Percentiles rank a stretch among this genome's conserved stretches.
Conservation (phyloP, 2,113 vertebrate genomes). For the Myodes glareolus region DNA sequence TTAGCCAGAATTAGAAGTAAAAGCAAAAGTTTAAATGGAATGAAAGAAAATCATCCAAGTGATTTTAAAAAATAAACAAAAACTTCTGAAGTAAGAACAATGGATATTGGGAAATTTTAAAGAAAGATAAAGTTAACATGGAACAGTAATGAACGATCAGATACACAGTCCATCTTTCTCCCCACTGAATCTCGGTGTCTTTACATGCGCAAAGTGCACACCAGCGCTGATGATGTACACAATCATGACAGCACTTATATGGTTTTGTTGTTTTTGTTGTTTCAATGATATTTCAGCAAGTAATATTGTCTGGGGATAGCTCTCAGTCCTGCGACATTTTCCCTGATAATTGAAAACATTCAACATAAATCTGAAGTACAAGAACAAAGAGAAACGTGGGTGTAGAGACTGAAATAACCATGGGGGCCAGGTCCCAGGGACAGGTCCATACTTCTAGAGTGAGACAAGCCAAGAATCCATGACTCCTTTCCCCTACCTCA, state of each 20-base stretch:
- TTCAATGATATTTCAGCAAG: slow-evolving; percentile 9
- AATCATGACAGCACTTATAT: not conserved
- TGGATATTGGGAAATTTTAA: not conserved
- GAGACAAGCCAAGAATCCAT: not conserved
- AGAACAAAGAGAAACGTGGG: slow-evolving; percentile 50
- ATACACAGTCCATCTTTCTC: not conserved
- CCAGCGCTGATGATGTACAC: not conserved
- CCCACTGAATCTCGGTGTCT: not conserved
- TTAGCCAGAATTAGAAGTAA: slow-evolving; percentile 37
- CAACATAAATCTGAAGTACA: not conserved
- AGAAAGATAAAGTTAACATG: not conserved
- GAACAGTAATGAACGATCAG: not conserved
- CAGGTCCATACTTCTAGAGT: not conserved
- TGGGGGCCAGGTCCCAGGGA: not conserved
- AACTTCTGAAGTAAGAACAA: not conserved
- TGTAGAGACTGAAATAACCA: not conserved
- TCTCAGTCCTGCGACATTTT: slow-evolving; percentile 31
- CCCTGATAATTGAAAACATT: slow-evolving; percentile 37
- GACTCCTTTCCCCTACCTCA: not conserved
- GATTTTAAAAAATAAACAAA: not conserved
- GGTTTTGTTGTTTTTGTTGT: not conserved
- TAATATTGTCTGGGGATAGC: not conserved
- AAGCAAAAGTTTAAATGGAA: slow-evolving; percentile 3
- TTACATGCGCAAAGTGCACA: not conserved
- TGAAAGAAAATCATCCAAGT: not conserved